phyloP scores from a whole-genome alignment of 2,113 vertebrate genomes.

The Corythornis cristatus region DNA sequence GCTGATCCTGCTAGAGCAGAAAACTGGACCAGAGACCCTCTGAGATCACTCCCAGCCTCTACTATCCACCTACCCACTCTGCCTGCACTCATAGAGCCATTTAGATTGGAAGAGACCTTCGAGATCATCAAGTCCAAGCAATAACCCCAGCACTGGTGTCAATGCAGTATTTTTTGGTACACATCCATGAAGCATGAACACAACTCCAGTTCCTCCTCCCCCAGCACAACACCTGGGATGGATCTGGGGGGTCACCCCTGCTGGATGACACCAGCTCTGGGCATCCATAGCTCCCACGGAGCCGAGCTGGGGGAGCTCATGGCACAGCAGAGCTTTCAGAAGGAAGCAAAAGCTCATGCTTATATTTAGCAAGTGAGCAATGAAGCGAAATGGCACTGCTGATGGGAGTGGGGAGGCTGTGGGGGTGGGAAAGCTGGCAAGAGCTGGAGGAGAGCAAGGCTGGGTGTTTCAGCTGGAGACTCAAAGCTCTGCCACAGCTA shows the following conservation, averaged over 20 bases:
- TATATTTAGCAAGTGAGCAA: constrained; percentile 64
- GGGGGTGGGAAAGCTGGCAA: constrained; percentile 52
- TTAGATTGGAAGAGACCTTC: too few species aligned
- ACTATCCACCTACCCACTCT: neutral
- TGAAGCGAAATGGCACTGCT: constrained; percentile 49
- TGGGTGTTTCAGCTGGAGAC: constrained; percentile 27
- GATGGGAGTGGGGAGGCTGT: constrained; percentile 35
- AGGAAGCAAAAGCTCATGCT: constrained; percentile 27
- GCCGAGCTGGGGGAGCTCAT: neutral
- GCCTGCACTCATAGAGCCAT: neutral
- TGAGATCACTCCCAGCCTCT: neutral
- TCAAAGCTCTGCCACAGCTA: constrained; percentile 15
- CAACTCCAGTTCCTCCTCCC: neutral
- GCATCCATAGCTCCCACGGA: neutral
- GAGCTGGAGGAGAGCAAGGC: neutral
- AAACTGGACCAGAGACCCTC: neutral
- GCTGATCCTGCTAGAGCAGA: neutral
- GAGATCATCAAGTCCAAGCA: too few species aligned
- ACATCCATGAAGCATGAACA: neutral
- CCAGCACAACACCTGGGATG: neutral
- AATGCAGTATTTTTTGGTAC: too few species aligned
- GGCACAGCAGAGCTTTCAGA: constrained; percentile 6
- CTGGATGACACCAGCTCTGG: fast-evolving
- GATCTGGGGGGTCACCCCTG: neutral
- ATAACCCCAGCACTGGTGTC: neutral